Percentiles rank a stretch among this genome's conserved stretches.
Conservation (phyloP, 2,888 invertebrate species). For the Alloscopus bannaensis region DNA sequence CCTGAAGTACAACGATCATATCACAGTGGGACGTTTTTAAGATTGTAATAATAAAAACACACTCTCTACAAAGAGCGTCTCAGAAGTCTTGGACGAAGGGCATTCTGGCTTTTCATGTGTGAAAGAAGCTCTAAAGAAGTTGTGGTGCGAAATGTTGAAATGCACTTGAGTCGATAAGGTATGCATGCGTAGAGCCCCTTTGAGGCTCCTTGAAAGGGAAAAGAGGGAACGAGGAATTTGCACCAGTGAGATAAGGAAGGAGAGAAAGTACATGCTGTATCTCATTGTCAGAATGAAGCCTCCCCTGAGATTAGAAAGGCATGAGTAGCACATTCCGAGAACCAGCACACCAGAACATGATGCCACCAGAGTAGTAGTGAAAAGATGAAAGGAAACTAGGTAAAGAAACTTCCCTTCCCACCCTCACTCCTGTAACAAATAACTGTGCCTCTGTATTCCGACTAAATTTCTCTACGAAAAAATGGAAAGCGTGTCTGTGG, state of each 20-base stretch:
- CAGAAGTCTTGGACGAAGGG: too few species aligned
- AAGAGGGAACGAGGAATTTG: slow-evolving; percentile 39
- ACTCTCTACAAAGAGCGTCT: too few species aligned
- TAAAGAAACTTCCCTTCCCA: slow-evolving; percentile 36
- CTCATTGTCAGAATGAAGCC: slow-evolving; percentile 59
- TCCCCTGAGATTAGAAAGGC: slow-evolving; percentile 49
- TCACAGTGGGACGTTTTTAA: too few species aligned
- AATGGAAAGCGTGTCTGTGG: background rate
- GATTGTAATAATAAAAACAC: too few species aligned
- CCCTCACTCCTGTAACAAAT: slow-evolving; percentile 33
- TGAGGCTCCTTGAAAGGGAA: slow-evolving; percentile 28
- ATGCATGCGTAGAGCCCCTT: slow-evolving; percentile 28
- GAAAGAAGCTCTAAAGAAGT: too few species aligned
- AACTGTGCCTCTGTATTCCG: slow-evolving; percentile 16
- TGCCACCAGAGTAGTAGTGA: slow-evolving; percentile 7
- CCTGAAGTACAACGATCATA: too few species aligned
- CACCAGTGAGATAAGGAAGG: slow-evolving; percentile 28
- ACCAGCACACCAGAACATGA: background rate
- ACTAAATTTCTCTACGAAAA: too few species aligned
- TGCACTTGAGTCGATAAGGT: slow-evolving; percentile 30
- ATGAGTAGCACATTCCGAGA: slow-evolving; percentile 4
- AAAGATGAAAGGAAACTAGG: slow-evolving; percentile 31
- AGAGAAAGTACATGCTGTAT: slow-evolving; percentile 46
- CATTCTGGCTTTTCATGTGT: too few species aligned
- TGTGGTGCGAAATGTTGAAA: slow-evolving; percentile 8